A percentile compares a stretch with the other conserved stretches of the same genome.
Evolutionary conservation across 1,140 invertebrate species (phyloP).

Genomic region (Spodoptera frugiperda): DNA sequence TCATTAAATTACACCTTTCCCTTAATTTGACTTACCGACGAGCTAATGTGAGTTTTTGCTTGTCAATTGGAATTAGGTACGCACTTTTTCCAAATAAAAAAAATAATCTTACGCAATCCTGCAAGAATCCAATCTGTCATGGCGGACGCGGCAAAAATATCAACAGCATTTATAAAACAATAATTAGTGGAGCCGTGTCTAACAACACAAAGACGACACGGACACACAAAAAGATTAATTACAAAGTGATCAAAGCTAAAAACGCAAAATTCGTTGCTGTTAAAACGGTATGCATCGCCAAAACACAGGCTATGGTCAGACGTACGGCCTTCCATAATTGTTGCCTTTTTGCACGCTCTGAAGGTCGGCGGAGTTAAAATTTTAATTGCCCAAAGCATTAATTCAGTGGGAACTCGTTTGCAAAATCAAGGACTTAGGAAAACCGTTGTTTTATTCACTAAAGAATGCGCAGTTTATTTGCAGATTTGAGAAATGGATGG

Average conservation of each 20-base stretch:
- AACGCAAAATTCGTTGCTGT: constrained; percentile 23
- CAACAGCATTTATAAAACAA: constrained; percentile 27
- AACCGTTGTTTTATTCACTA: constrained; percentile 42
- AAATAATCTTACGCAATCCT: background rate
- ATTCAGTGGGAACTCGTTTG: constrained; percentile 47
- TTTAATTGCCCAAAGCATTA: constrained; percentile 50
- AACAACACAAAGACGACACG: constrained; percentile 32
- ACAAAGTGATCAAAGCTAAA: constrained; percentile 33
- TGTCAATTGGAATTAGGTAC: background rate
- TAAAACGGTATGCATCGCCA: constrained; percentile 36
- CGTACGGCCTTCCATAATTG: constrained; percentile 43
- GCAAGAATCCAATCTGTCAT: constrained; percentile 19
- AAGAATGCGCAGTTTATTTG: constrained; percentile 28
- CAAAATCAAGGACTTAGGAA: constrained; percentile 29
- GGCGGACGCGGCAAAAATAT: constrained; percentile 27
- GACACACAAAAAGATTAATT: constrained; percentile 33
- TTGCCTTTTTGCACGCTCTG: constrained; percentile 48
- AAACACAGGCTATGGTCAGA: constrained; percentile 13
- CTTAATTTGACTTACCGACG: constrained; percentile 15
- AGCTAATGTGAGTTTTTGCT: constrained; percentile 24
- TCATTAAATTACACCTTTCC: constrained; percentile 30
- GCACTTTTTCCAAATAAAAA: constrained; percentile 1
- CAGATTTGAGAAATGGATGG: constrained; percentile 10
- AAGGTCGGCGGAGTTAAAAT: constrained; percentile 50
- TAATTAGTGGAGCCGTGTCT: constrained; percentile 27